phyloP scores from a whole-genome alignment of 2,797 vertebrate genomes.

The Schizothorax lantsangensis region DNA sequence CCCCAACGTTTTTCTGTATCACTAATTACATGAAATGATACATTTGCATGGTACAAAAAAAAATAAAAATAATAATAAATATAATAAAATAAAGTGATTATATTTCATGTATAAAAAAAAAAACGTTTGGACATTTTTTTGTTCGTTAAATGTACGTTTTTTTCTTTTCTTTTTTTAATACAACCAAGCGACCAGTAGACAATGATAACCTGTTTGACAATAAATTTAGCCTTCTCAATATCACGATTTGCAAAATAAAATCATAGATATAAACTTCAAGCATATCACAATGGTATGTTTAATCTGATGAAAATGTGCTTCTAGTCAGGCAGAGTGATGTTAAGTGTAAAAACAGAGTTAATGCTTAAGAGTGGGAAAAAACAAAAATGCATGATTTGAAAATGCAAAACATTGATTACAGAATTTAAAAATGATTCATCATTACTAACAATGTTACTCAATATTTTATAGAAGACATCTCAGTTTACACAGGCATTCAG shows the following conservation, averaged over 20 bases:
- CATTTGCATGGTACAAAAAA: not conserved
- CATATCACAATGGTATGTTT: no score
- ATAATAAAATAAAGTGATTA: no score
- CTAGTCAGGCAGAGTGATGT: not conserved
- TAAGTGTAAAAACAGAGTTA: not conserved
- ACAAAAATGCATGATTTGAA: not conserved
- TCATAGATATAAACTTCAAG: no score
- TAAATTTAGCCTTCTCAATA: no score
- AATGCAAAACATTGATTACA: not conserved
- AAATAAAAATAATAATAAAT: not conserved
- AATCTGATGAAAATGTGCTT: not conserved
- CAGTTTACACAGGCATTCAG: not conserved
- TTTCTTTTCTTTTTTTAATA: no score
- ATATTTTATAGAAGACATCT: conserved; percentile 11
- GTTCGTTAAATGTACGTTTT: no score
- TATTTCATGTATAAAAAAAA: no score
- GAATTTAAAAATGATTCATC: not conserved
- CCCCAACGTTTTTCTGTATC: not conserved
- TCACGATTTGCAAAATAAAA: no score
- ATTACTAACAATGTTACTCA: not conserved
- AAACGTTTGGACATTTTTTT: no score
- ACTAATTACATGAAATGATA: not conserved
- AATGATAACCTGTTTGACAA: no score
- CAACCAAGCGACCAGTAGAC: no score
- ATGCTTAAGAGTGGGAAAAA: not conserved